Conservation (phyloP, 2,797 vertebrate species). For the Bothrops alternatus region DNA sequence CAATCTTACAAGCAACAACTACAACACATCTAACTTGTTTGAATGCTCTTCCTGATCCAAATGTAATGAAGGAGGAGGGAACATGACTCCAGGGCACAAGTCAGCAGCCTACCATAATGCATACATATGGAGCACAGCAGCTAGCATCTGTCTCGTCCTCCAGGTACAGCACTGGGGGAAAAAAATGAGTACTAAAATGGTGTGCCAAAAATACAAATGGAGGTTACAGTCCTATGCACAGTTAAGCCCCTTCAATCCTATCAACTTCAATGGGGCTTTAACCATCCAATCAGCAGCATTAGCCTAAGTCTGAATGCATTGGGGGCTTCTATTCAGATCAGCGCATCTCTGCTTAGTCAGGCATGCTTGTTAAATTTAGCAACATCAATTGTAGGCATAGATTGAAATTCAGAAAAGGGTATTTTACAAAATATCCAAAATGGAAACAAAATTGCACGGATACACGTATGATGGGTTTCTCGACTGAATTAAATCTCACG, state of each 20-base stretch:
- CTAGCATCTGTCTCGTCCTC: slow-evolving; percentile 48
- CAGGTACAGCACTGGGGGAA: slow-evolving; percentile 20
- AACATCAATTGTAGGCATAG: background rate
- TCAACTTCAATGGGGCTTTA: background rate
- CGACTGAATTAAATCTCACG: background rate
- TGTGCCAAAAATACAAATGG: slow-evolving; percentile 31
- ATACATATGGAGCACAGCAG: slow-evolving; percentile 61
- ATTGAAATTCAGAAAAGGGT: background rate
- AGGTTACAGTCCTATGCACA: background rate
- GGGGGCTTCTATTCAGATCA: background rate
- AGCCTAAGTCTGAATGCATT: background rate
- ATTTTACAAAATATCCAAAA: background rate
- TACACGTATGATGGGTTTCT: background rate
- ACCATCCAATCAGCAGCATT: background rate
- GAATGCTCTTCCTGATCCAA: slow-evolving; percentile 74
- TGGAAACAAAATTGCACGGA: background rate
- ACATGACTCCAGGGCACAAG: slow-evolving; percentile 59
- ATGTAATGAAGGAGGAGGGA: slow-evolving; percentile 76
- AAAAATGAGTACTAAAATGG: slow-evolving; percentile 51
- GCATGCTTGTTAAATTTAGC: background rate
- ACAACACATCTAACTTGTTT: slow-evolving; percentile 55
- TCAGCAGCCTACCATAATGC: slow-evolving; percentile 61
- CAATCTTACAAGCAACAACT: slow-evolving; percentile 54
- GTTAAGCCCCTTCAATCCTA: slow-evolving; percentile 4
- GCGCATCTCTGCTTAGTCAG: background rate